These are phyloP conservation scores for Gephyroberyx darwinii DNA, from an alignment of 2,797 vertebrate genomes.

Conservation along the genomic window DNA sequence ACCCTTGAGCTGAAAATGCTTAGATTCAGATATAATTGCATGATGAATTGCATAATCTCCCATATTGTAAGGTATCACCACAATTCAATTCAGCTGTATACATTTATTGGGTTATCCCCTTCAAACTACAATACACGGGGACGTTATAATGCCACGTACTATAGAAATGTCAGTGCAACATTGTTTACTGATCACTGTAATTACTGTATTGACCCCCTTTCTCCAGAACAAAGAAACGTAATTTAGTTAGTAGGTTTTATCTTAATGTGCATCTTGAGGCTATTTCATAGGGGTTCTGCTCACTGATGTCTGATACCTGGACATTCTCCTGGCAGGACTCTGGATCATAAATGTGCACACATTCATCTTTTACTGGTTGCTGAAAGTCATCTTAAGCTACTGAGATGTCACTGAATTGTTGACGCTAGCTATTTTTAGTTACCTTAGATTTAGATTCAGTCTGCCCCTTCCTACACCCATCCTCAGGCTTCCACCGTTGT, in stretches of 20 bases:
- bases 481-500: background rate
- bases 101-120: slow-evolving; percentile 2
- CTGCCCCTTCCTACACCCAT: slow-evolving; percentile 8
- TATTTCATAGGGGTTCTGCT: slow-evolving; percentile 37
- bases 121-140: slow-evolving; percentile 35
- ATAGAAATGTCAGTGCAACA: slow-evolving; percentile 27
- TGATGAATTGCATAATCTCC: background rate
- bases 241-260: slow-evolving; percentile 69
- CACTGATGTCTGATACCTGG: slow-evolving; percentile 35
- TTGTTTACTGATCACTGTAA: slow-evolving; percentile 68
- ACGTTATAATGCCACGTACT: slow-evolving; percentile 19
- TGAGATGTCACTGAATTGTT: slow-evolving; percentile 34
- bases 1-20: too few relatives aligned
- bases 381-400: slow-evolving; percentile 58
- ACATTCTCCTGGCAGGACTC: slow-evolving; percentile 69
- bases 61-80: slow-evolving; percentile 9
- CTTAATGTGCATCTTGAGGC: slow-evolving; percentile 70
- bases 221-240: slow-evolving; percentile 81
- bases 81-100: background rate
- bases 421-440: slow-evolving; percentile 3
- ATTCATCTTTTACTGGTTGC: slow-evolving; percentile 29
- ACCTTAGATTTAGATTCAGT: slow-evolving; percentile 2
- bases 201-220: slow-evolving; percentile 59
- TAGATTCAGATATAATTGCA: slow-evolving; percentile 16
- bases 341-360: slow-evolving; percentile 46